Percentiles rank a stretch among this genome's conserved stretches.
Conservation (phyloP, 2,113 vertebrate species). For the Anoura caudifer region DNA sequence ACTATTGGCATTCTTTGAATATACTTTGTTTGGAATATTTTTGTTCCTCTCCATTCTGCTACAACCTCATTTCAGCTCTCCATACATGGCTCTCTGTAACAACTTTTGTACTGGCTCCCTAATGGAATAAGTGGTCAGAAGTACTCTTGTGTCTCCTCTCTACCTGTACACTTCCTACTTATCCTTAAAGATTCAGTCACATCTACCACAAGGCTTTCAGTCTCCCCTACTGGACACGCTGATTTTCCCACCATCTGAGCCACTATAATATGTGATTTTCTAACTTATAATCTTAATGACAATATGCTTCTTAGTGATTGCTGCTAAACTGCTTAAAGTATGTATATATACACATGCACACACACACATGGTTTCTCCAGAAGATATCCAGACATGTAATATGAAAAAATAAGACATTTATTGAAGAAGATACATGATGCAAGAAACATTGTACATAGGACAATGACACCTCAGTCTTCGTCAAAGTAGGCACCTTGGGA, state of each 20-base stretch:
- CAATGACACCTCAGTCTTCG: too few species aligned
- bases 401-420: too few species aligned
- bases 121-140: background rate
- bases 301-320: background rate
- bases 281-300: background rate
- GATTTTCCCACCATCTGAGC: background rate
- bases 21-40: background rate
- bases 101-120: background rate
- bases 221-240: background rate
- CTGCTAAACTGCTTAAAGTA: background rate
- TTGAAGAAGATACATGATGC: too few species aligned
- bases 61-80: background rate
- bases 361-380: too few species aligned
- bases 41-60: background rate
- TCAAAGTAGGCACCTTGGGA: too few species aligned
- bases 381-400: too few species aligned
- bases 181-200: background rate
- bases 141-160: background rate
- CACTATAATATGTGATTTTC: background rate
- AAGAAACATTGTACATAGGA: too few species aligned
- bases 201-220: background rate
- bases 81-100: background rate
- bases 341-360: too few species aligned
- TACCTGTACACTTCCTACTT: background rate
- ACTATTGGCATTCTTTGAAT: background rate